These are phyloP conservation scores for Tetropium fuscum DNA, from an alignment of 2,888 invertebrate species.

Conservation along the genomic window DNA sequence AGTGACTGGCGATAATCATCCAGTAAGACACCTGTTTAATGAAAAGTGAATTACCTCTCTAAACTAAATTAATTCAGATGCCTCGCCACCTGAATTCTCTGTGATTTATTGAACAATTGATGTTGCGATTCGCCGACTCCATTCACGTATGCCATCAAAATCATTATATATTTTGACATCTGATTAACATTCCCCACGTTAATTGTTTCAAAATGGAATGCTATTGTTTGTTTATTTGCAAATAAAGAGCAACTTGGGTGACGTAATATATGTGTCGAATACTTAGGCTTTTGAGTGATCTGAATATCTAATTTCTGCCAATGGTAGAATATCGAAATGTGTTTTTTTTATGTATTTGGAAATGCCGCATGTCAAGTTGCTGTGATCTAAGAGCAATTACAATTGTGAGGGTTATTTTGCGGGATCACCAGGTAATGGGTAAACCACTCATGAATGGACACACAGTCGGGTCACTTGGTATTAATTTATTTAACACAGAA, in stretches of 20 bases:
- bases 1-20: too few relatives aligned
- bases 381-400: too few relatives aligned
- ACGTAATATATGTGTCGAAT: constrained; percentile 12
- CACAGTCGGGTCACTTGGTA: too few relatives aligned
- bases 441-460: too few relatives aligned
- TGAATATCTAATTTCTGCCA: constrained; percentile 19
- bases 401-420: too few relatives aligned
- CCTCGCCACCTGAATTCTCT: not conserved
- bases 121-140: constrained; percentile 6
- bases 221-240: constrained; percentile 8
- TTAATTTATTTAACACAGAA: too few relatives aligned
- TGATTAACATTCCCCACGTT: constrained; percentile 19
- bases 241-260: constrained; percentile 12
- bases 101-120: not conserved
- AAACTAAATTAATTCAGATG: not conserved
- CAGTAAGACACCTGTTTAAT: too few relatives aligned
- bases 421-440: too few relatives aligned
- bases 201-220: constrained; percentile 16
- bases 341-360: too few relatives aligned
- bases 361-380: too few relatives aligned
- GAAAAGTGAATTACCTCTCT: too few relatives aligned
- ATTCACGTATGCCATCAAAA: constrained; percentile 12
- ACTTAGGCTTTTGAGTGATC: constrained; percentile 9
- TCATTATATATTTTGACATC: constrained; percentile 25
- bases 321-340: too few relatives aligned